Conservation (phyloP, 53 echinoderm and acorn worm species). For the Zoroaster sp. region DNA sequence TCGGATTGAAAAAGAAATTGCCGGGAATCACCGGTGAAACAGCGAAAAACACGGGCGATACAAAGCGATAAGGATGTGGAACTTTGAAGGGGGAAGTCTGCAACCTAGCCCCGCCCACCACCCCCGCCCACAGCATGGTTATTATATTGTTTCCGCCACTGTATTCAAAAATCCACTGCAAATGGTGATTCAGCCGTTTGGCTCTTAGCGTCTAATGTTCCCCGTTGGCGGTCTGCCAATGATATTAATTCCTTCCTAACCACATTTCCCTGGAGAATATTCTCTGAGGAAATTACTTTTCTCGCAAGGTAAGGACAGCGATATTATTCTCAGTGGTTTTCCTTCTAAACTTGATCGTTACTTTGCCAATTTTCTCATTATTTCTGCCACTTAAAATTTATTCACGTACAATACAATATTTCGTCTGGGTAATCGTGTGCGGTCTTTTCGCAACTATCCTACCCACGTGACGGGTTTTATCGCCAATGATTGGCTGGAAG, state of each 20-base stretch:
- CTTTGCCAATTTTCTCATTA: neutral
- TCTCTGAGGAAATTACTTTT: neutral
- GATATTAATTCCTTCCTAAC: neutral
- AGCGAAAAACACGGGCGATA: too few relatives aligned
- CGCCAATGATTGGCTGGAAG: neutral
- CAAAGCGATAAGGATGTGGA: too few relatives aligned
- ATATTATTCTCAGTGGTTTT: neutral
- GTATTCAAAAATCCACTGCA: too few relatives aligned
- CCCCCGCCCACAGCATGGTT: too few relatives aligned
- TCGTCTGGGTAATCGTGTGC: slow-evolving; percentile 27
- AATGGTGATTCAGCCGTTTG: neutral
- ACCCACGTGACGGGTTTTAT: neutral
- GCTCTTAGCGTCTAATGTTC: neutral
- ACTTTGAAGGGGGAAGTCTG: too few relatives aligned
- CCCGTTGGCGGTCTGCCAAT: neutral
- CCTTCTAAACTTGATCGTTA: neutral
- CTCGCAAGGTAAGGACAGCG: neutral
- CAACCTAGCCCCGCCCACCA: too few relatives aligned
- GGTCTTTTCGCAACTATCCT: neutral
- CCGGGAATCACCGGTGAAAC: too few relatives aligned
- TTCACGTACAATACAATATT: neutral
- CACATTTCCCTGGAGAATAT: neutral
- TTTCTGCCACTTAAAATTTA: neutral
- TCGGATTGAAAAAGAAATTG: too few relatives aligned
- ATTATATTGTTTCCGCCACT: too few relatives aligned